phyloP scores from a whole-genome alignment of 2,113 vertebrate species.

The Oceanites oceanicus region DNA sequence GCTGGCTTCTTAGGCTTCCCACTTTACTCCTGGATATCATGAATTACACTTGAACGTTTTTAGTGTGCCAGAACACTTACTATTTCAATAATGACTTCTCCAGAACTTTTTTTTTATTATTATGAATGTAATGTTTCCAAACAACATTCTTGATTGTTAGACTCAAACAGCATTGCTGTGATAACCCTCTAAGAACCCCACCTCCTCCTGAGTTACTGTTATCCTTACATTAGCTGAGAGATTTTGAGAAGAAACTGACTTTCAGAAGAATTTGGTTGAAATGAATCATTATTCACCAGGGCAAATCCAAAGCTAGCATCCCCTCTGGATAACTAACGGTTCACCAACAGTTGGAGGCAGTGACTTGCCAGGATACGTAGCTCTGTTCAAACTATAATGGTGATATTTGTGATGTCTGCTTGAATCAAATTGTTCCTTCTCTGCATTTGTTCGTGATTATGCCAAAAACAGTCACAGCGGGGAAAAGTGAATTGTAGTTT shows the following conservation, averaged over 20 bases:
- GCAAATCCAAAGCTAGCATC: slow-evolving; percentile 29
- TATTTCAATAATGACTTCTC: slow-evolving; percentile 64
- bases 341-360: slow-evolving; percentile 27
- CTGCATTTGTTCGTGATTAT: neutral
- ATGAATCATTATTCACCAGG: neutral
- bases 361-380: slow-evolving; percentile 22
- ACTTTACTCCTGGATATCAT: slow-evolving; percentile 44
- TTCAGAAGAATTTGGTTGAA: slow-evolving; percentile 25
- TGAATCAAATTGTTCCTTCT: slow-evolving; percentile 49
- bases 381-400: neutral
- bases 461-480: slow-evolving; percentile 12
- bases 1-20: slow-evolving; percentile 28
- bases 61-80: slow-evolving; percentile 33
- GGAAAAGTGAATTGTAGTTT: neutral
- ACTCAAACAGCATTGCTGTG: slow-evolving; percentile 39
- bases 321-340: slow-evolving; percentile 21
- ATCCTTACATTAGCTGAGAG: slow-evolving; percentile 6
- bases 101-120: slow-evolving; percentile 38
- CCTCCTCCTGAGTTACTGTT: slow-evolving; percentile 58
- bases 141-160: slow-evolving; percentile 49
- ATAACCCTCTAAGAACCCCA: slow-evolving; percentile 55
- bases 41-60: slow-evolving; percentile 44
- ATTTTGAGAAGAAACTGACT: slow-evolving; percentile 36
- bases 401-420: slow-evolving; percentile 18
- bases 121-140: slow-evolving; percentile 54